Evolutionary conservation across 2,888 invertebrate genomes (phyloP).

Genomic region (Brenthis daphne): DNA sequence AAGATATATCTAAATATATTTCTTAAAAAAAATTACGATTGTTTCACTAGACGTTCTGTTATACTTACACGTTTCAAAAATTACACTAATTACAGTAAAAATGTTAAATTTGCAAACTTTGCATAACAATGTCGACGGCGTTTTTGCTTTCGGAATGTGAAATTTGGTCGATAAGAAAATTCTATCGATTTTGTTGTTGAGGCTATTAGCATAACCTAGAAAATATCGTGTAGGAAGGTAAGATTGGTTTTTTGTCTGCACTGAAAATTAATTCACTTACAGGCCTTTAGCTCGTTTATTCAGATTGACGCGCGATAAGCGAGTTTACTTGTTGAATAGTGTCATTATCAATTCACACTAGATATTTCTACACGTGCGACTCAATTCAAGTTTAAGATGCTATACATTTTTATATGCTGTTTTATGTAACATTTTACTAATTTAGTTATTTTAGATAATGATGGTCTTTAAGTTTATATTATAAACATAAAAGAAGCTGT

Average conservation of each 20-base stretch:
- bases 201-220: not conserved
- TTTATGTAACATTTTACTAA: not conserved
- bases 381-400: not conserved
- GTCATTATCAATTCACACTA: slow-evolving; percentile 12
- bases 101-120: slow-evolving; percentile 21
- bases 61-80: slow-evolving; percentile 15
- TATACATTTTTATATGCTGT: not conserved
- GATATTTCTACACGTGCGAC: slow-evolving; percentile 8
- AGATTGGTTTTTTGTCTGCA: not conserved
- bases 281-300: slow-evolving; percentile 6
- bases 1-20: slow-evolving; percentile 43
- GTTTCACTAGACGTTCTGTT: slow-evolving; percentile 39
- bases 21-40: slow-evolving; percentile 50
- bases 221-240: not conserved
- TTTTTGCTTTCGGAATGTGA: slow-evolving; percentile 15
- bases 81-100: slow-evolving; percentile 7
- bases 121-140: slow-evolving; percentile 13
- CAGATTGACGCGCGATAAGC: slow-evolving; percentile 6
- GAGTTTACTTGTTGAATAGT: slow-evolving; percentile 5
- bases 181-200: slow-evolving; percentile 1
- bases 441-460: not conserved
- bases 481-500: slow-evolving; percentile 8
- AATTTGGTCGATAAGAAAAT: slow-evolving; percentile 8
- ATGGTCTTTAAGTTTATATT: not conserved
- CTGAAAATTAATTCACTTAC: not conserved